These are phyloP conservation scores for Balanococcus diminutus DNA, from an alignment of 2,888 invertebrate genomes.

Conservation along the genomic window DNA sequence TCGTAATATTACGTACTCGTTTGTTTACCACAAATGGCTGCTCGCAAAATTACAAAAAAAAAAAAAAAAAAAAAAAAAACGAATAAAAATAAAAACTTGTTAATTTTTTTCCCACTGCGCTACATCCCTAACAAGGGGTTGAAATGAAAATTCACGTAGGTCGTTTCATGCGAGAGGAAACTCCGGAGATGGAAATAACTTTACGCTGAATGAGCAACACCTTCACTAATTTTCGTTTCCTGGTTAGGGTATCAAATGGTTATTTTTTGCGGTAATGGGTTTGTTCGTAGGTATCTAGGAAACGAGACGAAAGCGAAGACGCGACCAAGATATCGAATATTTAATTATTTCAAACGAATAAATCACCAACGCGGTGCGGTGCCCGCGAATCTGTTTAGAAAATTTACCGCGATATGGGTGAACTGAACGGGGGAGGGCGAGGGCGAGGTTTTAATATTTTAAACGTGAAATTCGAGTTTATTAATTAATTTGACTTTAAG, in stretches of 20 bases:
- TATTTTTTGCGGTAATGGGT: background rate
- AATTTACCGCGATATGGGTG: background rate
- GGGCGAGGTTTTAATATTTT: slow-evolving; percentile 10
- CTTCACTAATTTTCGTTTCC: background rate
- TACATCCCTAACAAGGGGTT: no score
- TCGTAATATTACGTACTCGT: background rate
- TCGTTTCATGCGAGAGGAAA: background rate
- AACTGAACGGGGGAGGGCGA: background rate
- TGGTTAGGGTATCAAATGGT: background rate
- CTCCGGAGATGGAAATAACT: background rate
- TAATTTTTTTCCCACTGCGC: no score
- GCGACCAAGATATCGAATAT: background rate
- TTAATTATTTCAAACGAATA: slow-evolving; percentile 21
- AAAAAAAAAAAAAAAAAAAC: no score
- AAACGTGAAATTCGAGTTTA: slow-evolving; percentile 39
- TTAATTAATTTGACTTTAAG: slow-evolving; percentile 37
- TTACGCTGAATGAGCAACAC: background rate
- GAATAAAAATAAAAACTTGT: no score
- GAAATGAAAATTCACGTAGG: background rate
- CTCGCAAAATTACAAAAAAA: background rate
- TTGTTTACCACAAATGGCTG: background rate
- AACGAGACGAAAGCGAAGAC: background rate
- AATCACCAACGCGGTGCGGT: background rate
- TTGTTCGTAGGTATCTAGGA: background rate
- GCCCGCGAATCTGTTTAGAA: background rate